phyloP scores from a whole-genome alignment of 2,888 invertebrate species.

The Caenorhabditis macrosperma region DNA sequence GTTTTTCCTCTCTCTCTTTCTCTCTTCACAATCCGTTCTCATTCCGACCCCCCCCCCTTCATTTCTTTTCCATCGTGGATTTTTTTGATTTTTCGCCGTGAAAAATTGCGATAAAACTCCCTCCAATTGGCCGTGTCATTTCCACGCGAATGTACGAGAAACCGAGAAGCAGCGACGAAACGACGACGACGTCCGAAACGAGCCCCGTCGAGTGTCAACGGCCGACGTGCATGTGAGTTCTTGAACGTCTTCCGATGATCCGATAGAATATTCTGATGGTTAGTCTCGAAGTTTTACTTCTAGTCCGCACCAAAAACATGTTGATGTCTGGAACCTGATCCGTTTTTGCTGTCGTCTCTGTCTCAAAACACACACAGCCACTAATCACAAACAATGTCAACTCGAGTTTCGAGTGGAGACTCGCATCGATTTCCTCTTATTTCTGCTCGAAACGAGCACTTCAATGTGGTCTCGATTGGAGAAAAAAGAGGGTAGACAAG shows the following conservation, averaged over 20 bases:
- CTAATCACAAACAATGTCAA: too few relatives aligned
- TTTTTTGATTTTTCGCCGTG: conserved; percentile 1
- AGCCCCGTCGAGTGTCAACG: neutral
- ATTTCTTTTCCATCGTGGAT: neutral
- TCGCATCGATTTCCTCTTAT: too few relatives aligned
- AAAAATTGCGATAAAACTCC: conserved; percentile 2
- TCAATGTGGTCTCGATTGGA: too few relatives aligned
- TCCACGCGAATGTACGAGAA: neutral
- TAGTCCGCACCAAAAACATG: neutral
- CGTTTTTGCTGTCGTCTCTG: neutral
- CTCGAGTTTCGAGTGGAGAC: too few relatives aligned
- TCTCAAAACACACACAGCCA: neutral
- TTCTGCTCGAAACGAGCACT: too few relatives aligned
- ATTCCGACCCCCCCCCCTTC: neutral
- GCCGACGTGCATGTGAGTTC: neutral
- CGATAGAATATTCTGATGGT: neutral
- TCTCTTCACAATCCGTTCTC: neutral
- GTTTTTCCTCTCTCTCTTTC: neutral
- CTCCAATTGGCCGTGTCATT: neutral
- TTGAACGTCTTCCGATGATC: too few relatives aligned
- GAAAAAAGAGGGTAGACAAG: too few relatives aligned
- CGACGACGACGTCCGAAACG: neutral
- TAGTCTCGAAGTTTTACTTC: neutral
- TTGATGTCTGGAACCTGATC: neutral
- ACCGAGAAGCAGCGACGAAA: neutral